Evolutionary conservation across 2,888 invertebrate genomes (phyloP), one percentile per base, ranked within the genome.

Genomic region (Tolmerus cingulatus): DNA sequence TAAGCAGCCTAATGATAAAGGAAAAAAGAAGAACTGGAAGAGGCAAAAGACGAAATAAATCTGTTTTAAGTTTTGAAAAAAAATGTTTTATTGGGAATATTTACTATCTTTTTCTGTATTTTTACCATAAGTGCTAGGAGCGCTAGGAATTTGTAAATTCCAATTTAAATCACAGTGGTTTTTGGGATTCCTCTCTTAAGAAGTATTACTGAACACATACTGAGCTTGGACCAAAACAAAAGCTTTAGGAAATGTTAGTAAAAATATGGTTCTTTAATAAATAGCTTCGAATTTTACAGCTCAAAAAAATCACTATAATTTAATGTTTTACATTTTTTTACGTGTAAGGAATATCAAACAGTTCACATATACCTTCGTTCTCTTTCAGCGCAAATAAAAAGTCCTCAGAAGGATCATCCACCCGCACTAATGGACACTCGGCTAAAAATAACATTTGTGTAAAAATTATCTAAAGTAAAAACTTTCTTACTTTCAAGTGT

Each of bases 1-100:
- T 90, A 96, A 96, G 91, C 91, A 93, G 2, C 94, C 94, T 76
- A 92, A 91, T 19, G 91, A 88, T 8, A 91, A 90, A 37, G n/a
- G n/a, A n/a, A 51, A 51, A 51, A 91, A 91, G 88, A 90, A 91
- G 89, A 91, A 91, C 89, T 91, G 91, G 92, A 90, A 90, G 87
- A 91, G 92, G 89, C 88, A 91, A 88, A 92, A 90, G 89, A 91
- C 90, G 89, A 91, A 92, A 90, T 90, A 88, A 89, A 88, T 86
- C 40, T 46, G 14, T 23, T 74, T 74, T 34, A 34, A 16, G 30
- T 74, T 34, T 74, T 7, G 7, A 30, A 51, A 51, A 51, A 51
- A n/a, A n/a, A 7, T 51, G n/a, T 51, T 51, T 51, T n/a, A n/a
- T 66, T 66, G 19, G 40, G 2, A 40, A 0, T 12, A n/a, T 1